Conservation (phyloP, 2,113 vertebrate genomes). For the Ctenomys sociabilis region DNA sequence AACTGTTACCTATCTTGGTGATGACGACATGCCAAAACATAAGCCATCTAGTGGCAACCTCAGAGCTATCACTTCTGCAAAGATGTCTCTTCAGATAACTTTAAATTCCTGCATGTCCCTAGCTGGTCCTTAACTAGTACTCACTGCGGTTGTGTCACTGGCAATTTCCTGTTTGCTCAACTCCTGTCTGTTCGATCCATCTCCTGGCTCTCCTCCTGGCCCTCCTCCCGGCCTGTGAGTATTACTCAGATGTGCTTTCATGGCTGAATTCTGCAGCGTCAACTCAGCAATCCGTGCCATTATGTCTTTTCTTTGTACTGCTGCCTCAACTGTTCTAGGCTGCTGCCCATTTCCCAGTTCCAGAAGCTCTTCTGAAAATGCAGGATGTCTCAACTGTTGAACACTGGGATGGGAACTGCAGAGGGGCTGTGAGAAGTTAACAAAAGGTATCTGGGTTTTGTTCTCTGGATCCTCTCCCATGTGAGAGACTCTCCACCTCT, state of each 20-base stretch:
- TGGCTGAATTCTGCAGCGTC: constrained; percentile 89
- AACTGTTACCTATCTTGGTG: background rate
- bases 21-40: background rate
- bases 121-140: background rate
- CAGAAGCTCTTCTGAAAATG: constrained; percentile 37
- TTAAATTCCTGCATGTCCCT: background rate
- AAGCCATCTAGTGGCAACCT: background rate
- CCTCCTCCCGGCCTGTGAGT: constrained; percentile 62
- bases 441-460: constrained; percentile 75
- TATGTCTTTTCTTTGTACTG: constrained; percentile 82
- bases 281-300: constrained; percentile 89
- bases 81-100: background rate
- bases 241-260: constrained; percentile 88
- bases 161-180: background rate
- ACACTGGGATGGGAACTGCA: constrained; percentile 18
- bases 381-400: background rate
- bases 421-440: constrained; percentile 72
- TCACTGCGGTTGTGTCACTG: constrained; percentile 49
- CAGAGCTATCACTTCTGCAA: background rate
- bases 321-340: constrained; percentile 37
- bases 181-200: constrained; percentile 63
- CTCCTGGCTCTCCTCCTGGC: constrained; percentile 71
- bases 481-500: constrained; percentile 70
- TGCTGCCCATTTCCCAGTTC: constrained; percentile 48
- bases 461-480: constrained; percentile 73